These are phyloP conservation scores for Acrocephalus arundinaceus DNA, from an alignment of 2,113 vertebrate species.

Conservation along the genomic window DNA sequence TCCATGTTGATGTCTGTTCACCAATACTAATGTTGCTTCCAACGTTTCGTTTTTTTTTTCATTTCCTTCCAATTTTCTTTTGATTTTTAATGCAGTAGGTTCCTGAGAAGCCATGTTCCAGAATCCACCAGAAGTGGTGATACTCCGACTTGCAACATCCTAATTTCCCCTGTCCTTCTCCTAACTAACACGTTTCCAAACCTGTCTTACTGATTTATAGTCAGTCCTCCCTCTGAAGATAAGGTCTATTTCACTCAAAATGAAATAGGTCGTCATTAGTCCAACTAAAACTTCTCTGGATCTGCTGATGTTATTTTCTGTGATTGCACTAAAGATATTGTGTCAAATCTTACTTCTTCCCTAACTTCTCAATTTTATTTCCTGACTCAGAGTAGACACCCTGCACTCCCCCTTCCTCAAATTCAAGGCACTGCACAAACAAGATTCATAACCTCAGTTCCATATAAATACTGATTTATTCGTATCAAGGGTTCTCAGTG, in stretches of 20 bases:
- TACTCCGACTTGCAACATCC: fast-evolving
- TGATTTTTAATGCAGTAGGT: not conserved
- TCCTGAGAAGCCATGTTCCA: not conserved
- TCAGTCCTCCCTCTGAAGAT: not conserved
- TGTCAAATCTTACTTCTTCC: not conserved
- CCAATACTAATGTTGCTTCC: not conserved
- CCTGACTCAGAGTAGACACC: not conserved
- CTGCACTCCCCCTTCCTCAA: not conserved
- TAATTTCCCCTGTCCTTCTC: not conserved
- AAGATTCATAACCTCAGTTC: not conserved
- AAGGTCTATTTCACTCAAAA: not conserved
- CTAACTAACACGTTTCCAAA: not conserved
- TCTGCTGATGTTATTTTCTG: not conserved
- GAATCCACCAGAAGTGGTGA: not conserved
- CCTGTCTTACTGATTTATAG: not conserved
- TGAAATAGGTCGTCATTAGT: not conserved
- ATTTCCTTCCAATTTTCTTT: not conserved
- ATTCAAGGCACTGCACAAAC: not conserved
- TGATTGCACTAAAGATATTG: not conserved
- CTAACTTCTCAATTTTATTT: not conserved
- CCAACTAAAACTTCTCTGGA: not conserved
- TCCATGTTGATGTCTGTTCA: not conserved
- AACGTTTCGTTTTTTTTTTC: not conserved
- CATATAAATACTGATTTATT: not conserved
- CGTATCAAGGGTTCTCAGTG: not conserved